Evolutionary conservation across 2,888 invertebrate species (phyloP), one percentile per base, ranked within the genome.

Genomic region (Cheilosia urbana): DNA sequence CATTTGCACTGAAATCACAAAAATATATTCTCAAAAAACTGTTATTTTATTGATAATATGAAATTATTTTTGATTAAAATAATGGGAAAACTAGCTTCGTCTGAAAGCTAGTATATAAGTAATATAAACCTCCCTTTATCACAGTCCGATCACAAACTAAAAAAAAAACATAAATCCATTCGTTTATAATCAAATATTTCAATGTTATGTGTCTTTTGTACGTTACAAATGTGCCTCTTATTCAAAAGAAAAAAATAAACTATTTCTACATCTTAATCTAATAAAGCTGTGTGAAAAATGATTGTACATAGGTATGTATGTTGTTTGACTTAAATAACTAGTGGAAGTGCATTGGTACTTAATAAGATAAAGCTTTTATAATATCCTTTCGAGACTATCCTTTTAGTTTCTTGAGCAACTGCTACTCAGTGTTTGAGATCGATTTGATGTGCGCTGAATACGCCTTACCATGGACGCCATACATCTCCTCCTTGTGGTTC

Each of bases 381-480:
- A 27, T 69, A 51, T 51, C 51, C 24, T 13, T 27, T 37, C 53
- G 58, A 37, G 47, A 13, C 24, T 13, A 66, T 65, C 72, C 71
- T 62, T 72, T 13, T 37, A 21, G 37, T 40, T 60, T 60, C 58
- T 63, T 77, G 57, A 58, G 76, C 30, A 30, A 30, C 40, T 58
- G 45, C 40, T 49, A n/a, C 4, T 42, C 34, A 5, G 34, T 13
- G n/a, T 7, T 53, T 66, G 83, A 63, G 88, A 53, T 65, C 71
- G 42, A 57, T 65, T 60, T 13, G 15, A 58, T 55, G 42, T 30
- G 9, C 2, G 1, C 24, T 24, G 13, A 17, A 24, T 13, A 13
- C 2, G 13, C 7, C 15, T 87, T 82, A 89, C 88, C 89, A 89
- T 1, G 89, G 89, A 27, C 89, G 88, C 89, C 89, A 89, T 60